A percentile compares a stretch with the other conserved stretches of the same genome.
These are phyloP conservation scores for Lasioglossum morio DNA, from an alignment of 2,888 invertebrate genomes.

Conservation along the genomic window DNA sequence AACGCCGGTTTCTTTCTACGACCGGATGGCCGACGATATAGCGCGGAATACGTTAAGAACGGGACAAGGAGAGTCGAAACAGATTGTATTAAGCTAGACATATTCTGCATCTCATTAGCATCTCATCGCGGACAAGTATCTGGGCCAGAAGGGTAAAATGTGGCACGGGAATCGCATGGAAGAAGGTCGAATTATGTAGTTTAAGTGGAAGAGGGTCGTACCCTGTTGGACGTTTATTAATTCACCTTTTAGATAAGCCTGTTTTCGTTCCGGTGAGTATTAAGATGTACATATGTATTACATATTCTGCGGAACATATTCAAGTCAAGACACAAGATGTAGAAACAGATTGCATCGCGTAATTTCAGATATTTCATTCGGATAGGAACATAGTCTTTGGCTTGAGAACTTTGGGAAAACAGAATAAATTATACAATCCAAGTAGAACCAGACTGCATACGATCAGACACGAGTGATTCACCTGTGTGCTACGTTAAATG, in stretches of 20 bases:
- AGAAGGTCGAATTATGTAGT: neutral
- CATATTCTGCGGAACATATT: neutral
- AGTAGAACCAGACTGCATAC: neutral
- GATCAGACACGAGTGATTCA: neutral
- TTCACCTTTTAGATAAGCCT: neutral
- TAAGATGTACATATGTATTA: neutral
- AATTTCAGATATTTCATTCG: neutral
- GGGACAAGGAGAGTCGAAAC: neutral
- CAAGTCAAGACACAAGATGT: neutral
- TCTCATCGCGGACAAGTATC: neutral
- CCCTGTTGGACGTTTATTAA: neutral
- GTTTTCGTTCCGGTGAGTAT: neutral
- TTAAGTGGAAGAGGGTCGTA: neutral
- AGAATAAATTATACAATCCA: neutral
- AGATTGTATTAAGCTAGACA: neutral
- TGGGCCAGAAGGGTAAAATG: neutral
- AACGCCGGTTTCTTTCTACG: constrained; percentile 22
- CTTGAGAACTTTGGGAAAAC: neutral
- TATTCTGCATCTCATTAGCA: neutral
- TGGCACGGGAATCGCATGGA: neutral
- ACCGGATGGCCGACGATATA: neutral
- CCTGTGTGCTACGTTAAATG: neutral
- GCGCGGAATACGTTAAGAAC: neutral
- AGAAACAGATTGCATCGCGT: neutral
- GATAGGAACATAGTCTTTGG: neutral